Base-by-base conservation (phyloP, 2,113 vertebrate species). In the Toxotes chatareus region DNA sequence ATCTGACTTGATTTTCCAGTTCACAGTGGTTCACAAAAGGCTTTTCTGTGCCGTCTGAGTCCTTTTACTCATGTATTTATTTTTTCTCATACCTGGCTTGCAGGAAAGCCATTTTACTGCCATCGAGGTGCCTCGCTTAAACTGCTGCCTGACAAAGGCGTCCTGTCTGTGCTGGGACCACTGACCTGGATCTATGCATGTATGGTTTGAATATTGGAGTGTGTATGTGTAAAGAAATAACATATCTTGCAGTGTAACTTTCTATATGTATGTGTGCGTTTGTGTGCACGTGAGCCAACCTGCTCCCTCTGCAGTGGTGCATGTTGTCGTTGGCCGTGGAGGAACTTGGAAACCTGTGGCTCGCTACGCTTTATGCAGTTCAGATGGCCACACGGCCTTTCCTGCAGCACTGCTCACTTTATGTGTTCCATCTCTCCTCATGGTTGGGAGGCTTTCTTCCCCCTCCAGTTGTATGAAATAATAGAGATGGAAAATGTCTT, bases 401-500 rank as follows among this genome's bases (percentile, higher is more conserved):
- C 83, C 69, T 72, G 73, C 64, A 81, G 69, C 65, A 44, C 60
- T 3, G 68, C 63, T 91, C 78, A 6, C 68, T 70, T 44, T 73
- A 44, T 80, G 76, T 82, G 89, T 90, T 82, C 49, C 57, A 59
- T 83, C 60, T 74, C 66, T 46, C 57, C 79, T 76, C 68, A 77
- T 82, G 79, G 73, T 81, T 65, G 42, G 72, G 70, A 87, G 88
- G 74, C 76, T 80, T 80, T 79, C 53, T 79, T 56, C 63, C 68
- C 80, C 81, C 69, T 80, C 62, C 78, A 74, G 72, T 82, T 75
- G 64, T 80, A 57, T 59, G 79, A 82, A 86, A 76, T 82, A 74
- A 85, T 60, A 73, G 73, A 79, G 68, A 81, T 76, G 79, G 76
- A 90, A 87, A 81, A 81, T 76, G 75, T 78, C 59, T 84, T 86